Conservation (phyloP, 2,888 invertebrate genomes). For the Campopleginae sp. region DNA sequence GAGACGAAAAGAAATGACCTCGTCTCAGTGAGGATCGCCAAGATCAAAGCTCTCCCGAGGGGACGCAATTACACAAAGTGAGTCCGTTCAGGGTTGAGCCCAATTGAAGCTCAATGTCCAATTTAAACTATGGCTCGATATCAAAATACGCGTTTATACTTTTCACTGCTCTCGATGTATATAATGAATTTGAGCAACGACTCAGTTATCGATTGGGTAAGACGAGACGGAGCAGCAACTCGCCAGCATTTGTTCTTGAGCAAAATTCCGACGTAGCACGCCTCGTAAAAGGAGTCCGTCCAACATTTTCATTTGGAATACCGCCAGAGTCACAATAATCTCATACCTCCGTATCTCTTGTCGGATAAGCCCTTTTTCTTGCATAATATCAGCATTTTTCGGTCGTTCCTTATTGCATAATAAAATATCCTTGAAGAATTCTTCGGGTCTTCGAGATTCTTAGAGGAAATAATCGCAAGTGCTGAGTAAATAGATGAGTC, state of each 20-base stretch:
- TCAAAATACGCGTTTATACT: slow-evolving; percentile 77
- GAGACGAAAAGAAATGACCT: slow-evolving; percentile 3
- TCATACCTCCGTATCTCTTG: slow-evolving; percentile 2
- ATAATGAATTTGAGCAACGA: slow-evolving; percentile 79
- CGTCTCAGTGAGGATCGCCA: not conserved
- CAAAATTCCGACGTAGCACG: slow-evolving; percentile 34
- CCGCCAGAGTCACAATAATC: slow-evolving; percentile 74
- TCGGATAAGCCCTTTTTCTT: slow-evolving; percentile 10
- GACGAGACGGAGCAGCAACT: slow-evolving; percentile 47
- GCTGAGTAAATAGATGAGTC: not conserved
- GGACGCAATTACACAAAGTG: slow-evolving; percentile 27
- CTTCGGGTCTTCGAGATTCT: not conserved
- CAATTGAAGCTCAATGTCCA: slow-evolving; percentile 37
- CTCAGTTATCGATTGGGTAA: slow-evolving; percentile 78
- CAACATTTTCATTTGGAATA: slow-evolving; percentile 74
- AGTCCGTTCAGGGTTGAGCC: slow-evolving; percentile 60
- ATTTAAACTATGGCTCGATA: slow-evolving; percentile 77
- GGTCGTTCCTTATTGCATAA: not conserved
- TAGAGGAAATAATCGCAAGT: not conserved
- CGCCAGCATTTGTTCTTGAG: slow-evolving; percentile 23
- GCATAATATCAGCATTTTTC: slow-evolving; percentile 22
- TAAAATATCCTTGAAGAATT: slow-evolving; percentile 1
- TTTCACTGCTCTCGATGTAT: slow-evolving; percentile 68
- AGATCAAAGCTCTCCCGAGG: slow-evolving; percentile 35
- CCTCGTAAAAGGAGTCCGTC: slow-evolving; percentile 57